Conservation (phyloP, 2,888 invertebrate genomes). For the Nasonovia ribisnigri region DNA sequence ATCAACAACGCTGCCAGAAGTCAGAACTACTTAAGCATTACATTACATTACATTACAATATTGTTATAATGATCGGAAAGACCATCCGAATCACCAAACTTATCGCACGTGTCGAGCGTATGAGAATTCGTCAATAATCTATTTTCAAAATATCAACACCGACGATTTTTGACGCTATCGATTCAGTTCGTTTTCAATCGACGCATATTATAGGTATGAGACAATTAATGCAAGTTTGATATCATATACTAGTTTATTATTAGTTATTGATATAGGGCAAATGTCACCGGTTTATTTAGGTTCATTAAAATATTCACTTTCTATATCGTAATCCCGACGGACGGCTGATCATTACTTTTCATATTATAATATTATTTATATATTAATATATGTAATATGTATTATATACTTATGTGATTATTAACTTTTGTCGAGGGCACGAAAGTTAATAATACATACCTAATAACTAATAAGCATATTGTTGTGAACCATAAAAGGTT, state of each 20-base stretch:
- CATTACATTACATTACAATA: neutral
- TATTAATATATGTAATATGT: too few species aligned
- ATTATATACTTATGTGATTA: neutral
- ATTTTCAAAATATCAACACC: neutral
- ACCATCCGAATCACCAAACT: neutral
- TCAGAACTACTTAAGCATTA: too few species aligned
- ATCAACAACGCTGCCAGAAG: neutral
- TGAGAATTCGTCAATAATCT: neutral
- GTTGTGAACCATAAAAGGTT: neutral
- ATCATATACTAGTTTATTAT: neutral
- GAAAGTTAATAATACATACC: neutral
- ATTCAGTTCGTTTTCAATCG: neutral
- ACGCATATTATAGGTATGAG: neutral
- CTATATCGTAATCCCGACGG: neutral
- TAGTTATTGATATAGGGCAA: neutral
- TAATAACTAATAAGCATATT: neutral
- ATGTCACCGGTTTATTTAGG: neutral
- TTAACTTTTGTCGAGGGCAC: neutral
- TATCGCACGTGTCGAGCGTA: neutral
- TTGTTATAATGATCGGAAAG: neutral
- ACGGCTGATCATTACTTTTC: neutral
- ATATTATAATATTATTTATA: neutral
- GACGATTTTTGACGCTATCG: neutral
- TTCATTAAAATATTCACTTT: neutral
- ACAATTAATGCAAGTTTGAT: neutral